Base-by-base conservation (phyloP, 1,140 invertebrate species). In the Calliphora vicina region DNA sequence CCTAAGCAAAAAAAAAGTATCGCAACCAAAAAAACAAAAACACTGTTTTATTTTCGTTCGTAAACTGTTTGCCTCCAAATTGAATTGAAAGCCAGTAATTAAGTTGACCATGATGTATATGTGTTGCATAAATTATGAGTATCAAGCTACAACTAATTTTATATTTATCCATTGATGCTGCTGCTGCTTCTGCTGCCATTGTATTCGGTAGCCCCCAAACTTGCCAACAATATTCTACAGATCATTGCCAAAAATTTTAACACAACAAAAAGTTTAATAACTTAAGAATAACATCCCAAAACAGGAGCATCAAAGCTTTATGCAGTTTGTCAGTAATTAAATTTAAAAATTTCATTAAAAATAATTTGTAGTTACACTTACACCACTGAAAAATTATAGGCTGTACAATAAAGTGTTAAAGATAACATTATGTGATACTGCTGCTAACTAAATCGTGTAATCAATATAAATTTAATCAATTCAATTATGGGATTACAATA, bases 71-170 rank as follows among this genome's bases (percentile, higher is more conserved):
- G 61, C 61, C 20, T 67, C n/a, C n/a, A 67, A 67, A 67, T 67
- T 67, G 61, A 67, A 67, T 67, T 67, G 61, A 67, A 67, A 67
- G 61, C 61, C 61, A 23, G 61, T 67, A 67, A 67, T 67, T 67
- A 67, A 67, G 61, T 67, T 67, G 61, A 67, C 61, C 61, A 67
- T 67, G 61, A 67, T 67, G 61, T 67, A 67, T 67, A 67, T 67
- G 61, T 67, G n/a, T 67, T 67, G 61, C 61, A 67, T 67, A 67
- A 67, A 67, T 67, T 67, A 67, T 67, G n/a, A 67, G 61, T 67
- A 67, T 67, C 61, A 67, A 23, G 61, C 61, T 67, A 67, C 61
- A 67, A 67, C 61, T 67, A 67, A 67, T 67, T 67, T 67, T 67
- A 67, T 67, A 67, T 67, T 67, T 67, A 67, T 67, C 61, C 61